Percentiles rank a stretch among this genome's conserved stretches.
Conservation (phyloP, 2,888 invertebrate genomes). For the Julus scanicus region DNA sequence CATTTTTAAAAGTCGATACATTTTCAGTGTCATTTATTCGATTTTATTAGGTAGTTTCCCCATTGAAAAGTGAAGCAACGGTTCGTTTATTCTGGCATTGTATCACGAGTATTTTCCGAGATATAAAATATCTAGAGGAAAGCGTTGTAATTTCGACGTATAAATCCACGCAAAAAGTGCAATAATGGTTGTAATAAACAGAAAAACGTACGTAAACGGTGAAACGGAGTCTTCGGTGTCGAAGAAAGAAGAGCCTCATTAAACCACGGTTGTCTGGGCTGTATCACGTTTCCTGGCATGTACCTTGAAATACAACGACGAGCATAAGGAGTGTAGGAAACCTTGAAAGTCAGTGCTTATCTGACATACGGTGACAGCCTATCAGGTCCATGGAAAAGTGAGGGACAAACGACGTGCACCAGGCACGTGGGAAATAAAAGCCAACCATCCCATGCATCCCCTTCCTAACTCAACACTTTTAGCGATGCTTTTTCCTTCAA, state of each 20-base stretch:
- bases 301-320: background rate
- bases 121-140: too few relatives aligned
- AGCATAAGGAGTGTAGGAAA: background rate
- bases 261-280: background rate
- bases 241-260: background rate
- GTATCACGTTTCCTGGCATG: background rate
- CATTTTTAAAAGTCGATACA: too few relatives aligned
- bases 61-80: too few relatives aligned
- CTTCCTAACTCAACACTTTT: background rate
- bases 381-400: conserved; percentile 33
- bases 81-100: too few relatives aligned
- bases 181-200: background rate
- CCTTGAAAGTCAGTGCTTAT: background rate
- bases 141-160: background rate
- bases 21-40: too few relatives aligned
- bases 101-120: too few relatives aligned
- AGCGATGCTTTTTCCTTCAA: background rate
- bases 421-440: background rate
- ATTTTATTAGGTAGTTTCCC: too few relatives aligned
- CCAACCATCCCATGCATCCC: background rate
- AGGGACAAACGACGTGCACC: background rate
- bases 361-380: conserved; percentile 1
- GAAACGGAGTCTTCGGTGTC: background rate
- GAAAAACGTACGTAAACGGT: background rate
- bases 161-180: background rate